phyloP scores from a whole-genome alignment of 53 echinoderm and acorn worm species.

The Hippasteria phrygiana region DNA sequence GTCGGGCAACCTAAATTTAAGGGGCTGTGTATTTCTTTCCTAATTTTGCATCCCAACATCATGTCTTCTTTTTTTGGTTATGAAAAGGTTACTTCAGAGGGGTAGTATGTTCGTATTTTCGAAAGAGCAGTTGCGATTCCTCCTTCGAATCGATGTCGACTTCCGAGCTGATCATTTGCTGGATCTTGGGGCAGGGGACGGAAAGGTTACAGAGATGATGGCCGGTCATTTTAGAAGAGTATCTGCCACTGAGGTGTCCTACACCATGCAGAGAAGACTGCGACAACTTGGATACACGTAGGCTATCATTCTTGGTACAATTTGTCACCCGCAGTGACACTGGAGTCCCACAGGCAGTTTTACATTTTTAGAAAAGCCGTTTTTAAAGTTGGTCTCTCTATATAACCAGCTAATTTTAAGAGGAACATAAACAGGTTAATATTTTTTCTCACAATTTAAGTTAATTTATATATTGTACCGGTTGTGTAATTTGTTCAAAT shows the following conservation, averaged over 20 bases:
- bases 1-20: no score
- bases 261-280: conserved; percentile 89
- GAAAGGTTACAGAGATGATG: conserved; percentile 82
- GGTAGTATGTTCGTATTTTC: conserved; percentile 98
- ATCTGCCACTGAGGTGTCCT: conserved; percentile 84
- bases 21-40: background rate
- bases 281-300: conserved; percentile 83
- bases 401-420: no score
- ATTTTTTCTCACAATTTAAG: no score
- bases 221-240: conserved; percentile 75
- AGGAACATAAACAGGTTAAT: no score
- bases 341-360: background rate
- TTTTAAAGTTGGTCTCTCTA: no score
- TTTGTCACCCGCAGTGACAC: no score
- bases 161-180: conserved; percentile 80
- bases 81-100: conserved; percentile 76
- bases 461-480: no score
- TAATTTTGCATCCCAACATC: no score
- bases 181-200: conserved; percentile 98
- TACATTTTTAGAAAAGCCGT: no score
- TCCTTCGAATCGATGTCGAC: conserved; percentile 65
- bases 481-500: no score
- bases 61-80: background rate
- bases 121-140: conserved; percentile 69
- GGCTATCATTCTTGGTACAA: background rate